A percentile compares a stretch with the other conserved stretches of the same genome.
These are phyloP conservation scores for Charaxes varanes DNA, from an alignment of 1,140 invertebrate genomes.

Conservation along the genomic window DNA sequence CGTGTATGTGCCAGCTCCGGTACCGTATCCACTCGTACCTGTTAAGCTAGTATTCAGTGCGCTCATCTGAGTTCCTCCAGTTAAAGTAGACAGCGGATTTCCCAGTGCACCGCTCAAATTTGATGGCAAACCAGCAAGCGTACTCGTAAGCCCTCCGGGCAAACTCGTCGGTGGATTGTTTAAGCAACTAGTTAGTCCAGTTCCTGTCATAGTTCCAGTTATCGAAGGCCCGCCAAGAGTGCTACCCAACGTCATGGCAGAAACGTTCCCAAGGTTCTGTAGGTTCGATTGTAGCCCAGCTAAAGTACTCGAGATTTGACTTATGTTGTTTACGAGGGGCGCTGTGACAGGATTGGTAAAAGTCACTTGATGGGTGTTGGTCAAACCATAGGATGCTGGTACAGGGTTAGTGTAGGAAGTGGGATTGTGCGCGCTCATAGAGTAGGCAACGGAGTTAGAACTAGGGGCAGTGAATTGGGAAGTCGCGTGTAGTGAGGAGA, in stretches of 20 bases:
- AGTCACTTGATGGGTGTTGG: constrained; percentile 73
- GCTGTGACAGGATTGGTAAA: constrained; percentile 73
- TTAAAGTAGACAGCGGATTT: constrained; percentile 61
- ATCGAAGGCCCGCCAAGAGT: constrained; percentile 47
- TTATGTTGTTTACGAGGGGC: constrained; percentile 66
- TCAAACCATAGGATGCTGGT: constrained; percentile 65
- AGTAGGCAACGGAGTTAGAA: constrained; percentile 66
- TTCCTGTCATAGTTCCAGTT: constrained; percentile 52
- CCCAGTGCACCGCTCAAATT: constrained; percentile 55
- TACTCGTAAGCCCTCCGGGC: constrained; percentile 54
- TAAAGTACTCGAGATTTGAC: constrained; percentile 68
- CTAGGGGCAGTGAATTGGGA: constrained; percentile 70
- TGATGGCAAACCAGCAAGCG: constrained; percentile 58
- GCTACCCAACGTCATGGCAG: constrained; percentile 53
- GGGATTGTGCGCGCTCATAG: constrained; percentile 70
- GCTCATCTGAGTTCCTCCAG: constrained; percentile 66
- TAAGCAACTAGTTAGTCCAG: constrained; percentile 55
- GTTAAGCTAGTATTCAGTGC: constrained; percentile 66
- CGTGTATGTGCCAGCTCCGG: constrained; percentile 76
- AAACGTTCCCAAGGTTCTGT: constrained; percentile 62
- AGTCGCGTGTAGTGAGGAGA: constrained; percentile 73
- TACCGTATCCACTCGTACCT: constrained; percentile 58
- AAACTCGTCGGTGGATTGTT: constrained; percentile 65
- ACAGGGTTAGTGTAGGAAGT: constrained; percentile 68
- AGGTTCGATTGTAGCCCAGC: constrained; percentile 68